Conservation (phyloP, 2,113 vertebrate species). For the Pithys albifrons region DNA sequence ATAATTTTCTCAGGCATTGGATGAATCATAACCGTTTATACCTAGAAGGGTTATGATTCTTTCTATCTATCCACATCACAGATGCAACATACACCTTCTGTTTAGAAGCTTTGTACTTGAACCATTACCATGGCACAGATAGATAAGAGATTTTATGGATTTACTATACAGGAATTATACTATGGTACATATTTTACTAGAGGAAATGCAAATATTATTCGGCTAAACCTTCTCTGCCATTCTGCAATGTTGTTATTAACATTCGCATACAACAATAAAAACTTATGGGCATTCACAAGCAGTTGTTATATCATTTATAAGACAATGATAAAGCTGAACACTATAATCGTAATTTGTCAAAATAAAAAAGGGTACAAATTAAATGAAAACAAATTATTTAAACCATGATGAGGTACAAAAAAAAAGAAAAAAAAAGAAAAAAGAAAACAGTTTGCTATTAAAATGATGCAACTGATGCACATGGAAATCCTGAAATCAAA, state of each 20-base stretch:
- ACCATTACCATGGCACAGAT: neutral
- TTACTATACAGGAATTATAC: neutral
- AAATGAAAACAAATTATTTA: constrained; percentile 17
- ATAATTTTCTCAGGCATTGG: neutral
- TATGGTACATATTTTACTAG: neutral
- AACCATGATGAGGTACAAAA: neutral
- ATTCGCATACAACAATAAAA: constrained; percentile 39
- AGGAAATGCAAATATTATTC: neutral
- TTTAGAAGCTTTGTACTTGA: neutral
- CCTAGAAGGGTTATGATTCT: neutral
- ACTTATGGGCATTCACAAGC: constrained; percentile 18
- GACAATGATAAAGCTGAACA: constrained; percentile 42
- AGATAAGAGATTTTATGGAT: neutral
- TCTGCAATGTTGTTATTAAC: constrained; percentile 17
- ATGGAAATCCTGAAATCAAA: neutral
- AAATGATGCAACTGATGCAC: neutral
- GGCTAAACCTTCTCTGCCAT: neutral
- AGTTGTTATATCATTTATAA: constrained; percentile 50
- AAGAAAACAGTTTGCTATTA: neutral
- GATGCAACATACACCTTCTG: neutral
- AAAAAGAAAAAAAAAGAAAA: neutral
- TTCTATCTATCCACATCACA: neutral
- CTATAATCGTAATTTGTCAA: neutral
- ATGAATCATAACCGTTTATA: neutral
- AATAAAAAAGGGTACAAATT: constrained; percentile 2